Conservation (phyloP, 2,113 vertebrate species). For the Charina bottae region DNA sequence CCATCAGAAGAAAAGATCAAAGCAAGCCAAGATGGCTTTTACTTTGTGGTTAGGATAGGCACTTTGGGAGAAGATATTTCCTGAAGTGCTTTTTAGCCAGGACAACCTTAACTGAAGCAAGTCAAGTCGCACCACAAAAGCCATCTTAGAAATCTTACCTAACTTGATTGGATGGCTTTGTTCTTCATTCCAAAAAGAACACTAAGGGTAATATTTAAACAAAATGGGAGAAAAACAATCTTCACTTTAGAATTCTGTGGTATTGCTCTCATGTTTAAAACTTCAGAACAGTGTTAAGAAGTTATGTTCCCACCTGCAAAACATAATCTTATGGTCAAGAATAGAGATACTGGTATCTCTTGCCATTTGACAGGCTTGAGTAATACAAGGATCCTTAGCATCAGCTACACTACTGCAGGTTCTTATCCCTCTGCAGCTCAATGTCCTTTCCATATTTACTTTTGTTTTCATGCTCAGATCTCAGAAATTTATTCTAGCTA, state of each 20-base stretch:
- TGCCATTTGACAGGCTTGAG: not conserved
- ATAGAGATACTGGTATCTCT: not conserved
- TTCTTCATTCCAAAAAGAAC: not conserved
- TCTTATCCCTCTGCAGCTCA: not conserved
- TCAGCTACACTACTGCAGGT: not conserved
- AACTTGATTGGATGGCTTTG: not conserved
- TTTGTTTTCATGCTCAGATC: conserved; percentile 9
- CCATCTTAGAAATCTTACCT: not conserved
- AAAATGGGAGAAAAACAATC: not conserved
- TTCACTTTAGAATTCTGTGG: not conserved
- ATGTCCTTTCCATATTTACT: not conserved
- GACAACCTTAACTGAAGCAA: not conserved
- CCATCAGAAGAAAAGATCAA: not conserved
- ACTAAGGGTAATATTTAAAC: not conserved
- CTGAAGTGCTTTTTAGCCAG: not conserved
- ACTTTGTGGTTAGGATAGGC: not conserved
- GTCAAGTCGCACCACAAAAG: not conserved
- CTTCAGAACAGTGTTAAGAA: not conserved
- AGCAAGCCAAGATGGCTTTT: not conserved
- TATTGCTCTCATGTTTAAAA: not conserved
- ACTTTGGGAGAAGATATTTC: not conserved
- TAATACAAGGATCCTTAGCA: not conserved
- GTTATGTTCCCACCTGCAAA: not conserved
- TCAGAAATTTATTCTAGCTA: conserved; percentile 9
- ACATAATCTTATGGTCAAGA: not conserved